Percentiles rank a stretch among this genome's conserved stretches.
Conservation (phyloP, 2,113 vertebrate species). For the Campylomormyrus tamandua region DNA sequence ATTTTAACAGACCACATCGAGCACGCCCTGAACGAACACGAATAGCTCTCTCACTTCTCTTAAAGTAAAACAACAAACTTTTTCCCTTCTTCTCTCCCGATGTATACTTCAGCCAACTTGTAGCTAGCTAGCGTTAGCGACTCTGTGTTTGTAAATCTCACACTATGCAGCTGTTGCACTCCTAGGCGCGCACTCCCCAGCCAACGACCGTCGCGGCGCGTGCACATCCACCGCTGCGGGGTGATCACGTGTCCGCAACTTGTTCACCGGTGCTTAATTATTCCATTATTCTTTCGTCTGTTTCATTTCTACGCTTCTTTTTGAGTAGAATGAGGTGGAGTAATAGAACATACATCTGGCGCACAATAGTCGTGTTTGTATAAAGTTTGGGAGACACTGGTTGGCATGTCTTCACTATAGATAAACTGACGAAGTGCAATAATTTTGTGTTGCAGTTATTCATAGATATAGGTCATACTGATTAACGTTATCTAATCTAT, state of each 20-base stretch:
- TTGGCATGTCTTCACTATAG: background rate
- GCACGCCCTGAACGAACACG: constrained; percentile 2
- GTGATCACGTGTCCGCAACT: constrained; percentile 20
- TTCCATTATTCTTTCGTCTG: background rate
- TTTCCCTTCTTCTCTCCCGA: constrained; percentile 10
- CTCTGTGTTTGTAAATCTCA: constrained; percentile 49
- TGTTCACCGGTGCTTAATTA: constrained; percentile 9
- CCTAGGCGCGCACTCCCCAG: constrained; percentile 44
- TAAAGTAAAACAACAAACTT: constrained; percentile 25
- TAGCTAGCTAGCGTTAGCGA: constrained; percentile 49
- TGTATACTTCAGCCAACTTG: constrained; percentile 37
- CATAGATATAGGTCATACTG: background rate
- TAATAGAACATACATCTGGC: background rate
- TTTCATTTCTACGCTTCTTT: background rate
- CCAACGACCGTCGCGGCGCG: constrained; percentile 45
- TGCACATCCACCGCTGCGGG: constrained; percentile 33
- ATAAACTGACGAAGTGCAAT: background rate
- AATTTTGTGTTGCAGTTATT: background rate
- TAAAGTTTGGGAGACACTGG: background rate
- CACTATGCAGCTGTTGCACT: constrained; percentile 65
- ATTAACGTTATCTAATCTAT: background rate
- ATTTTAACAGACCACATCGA: constrained; percentile 45
- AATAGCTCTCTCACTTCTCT: constrained; percentile 15
- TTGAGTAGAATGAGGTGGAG: background rate
- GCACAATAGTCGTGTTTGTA: background rate